These are phyloP conservation scores for Suricata suricatta DNA, from an alignment of 2,113 vertebrate genomes.

Conservation along the genomic window DNA sequence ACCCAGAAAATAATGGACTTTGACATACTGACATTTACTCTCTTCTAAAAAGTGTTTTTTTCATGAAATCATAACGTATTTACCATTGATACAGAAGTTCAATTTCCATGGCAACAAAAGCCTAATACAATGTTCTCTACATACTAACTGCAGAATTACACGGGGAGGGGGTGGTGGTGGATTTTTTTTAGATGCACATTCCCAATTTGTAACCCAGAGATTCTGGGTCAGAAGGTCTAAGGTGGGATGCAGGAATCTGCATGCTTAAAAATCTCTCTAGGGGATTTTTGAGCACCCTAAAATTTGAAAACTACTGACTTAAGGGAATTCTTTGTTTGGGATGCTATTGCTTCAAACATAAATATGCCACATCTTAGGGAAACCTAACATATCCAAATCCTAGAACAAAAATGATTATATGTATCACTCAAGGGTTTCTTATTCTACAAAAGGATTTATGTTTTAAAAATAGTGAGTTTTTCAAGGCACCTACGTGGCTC, in stretches of 20 bases:
- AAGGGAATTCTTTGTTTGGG: background rate
- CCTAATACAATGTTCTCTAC: background rate
- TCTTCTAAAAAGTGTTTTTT: background rate
- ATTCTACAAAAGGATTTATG: background rate
- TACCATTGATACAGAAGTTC: background rate
- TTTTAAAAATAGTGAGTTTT: background rate
- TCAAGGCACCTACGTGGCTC: too few relatives aligned
- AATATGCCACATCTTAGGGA: background rate
- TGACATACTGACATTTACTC: background rate
- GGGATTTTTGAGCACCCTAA: background rate
- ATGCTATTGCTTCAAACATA: background rate
- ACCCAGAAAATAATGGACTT: background rate
- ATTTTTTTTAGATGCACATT: background rate
- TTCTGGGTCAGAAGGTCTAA: background rate
- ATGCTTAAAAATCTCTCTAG: background rate
- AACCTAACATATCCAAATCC: background rate
- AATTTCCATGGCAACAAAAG: constrained; percentile 29
- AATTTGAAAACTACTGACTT: background rate
- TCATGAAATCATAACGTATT: background rate
- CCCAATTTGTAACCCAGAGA: background rate
- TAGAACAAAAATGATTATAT: background rate
- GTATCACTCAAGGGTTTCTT: background rate
- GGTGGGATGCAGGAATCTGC: background rate
- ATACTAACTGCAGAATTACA: background rate
- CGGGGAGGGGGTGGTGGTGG: background rate